Percentiles rank a stretch among this genome's conserved stretches.
Evolutionary conservation across 2,888 invertebrate genomes (phyloP).

Genomic region (Acleris laterana): DNA sequence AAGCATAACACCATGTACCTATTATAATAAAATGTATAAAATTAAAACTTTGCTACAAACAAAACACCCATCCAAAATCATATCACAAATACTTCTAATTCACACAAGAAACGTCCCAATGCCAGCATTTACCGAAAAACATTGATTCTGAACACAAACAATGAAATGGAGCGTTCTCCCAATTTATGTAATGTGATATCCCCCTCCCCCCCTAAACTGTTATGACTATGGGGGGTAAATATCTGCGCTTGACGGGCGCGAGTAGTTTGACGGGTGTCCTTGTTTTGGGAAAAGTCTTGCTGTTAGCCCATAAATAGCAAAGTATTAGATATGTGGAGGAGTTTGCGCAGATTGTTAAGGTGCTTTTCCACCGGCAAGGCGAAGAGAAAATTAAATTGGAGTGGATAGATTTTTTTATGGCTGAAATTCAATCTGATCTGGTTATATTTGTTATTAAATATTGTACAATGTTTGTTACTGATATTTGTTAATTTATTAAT

Average conservation of each 20-base stretch:
- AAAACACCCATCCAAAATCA: too few relatives aligned
- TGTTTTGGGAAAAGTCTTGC: constrained; percentile 13
- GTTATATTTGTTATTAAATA: too few relatives aligned
- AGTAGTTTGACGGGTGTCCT: constrained; percentile 31
- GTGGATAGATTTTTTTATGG: too few relatives aligned
- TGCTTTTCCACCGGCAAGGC: too few relatives aligned
- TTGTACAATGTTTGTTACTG: too few relatives aligned
- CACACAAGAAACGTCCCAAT: not conserved
- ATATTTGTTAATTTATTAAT: too few relatives aligned
- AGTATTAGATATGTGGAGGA: not conserved
- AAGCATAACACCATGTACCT: too few relatives aligned
- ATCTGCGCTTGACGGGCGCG: constrained; percentile 28
- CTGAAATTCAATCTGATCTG: too few relatives aligned
- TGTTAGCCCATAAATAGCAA: not conserved
- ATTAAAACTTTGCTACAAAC: too few relatives aligned
- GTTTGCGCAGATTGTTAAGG: too few relatives aligned
- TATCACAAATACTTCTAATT: not conserved
- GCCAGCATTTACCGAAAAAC: constrained; percentile 24
- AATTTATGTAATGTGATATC: constrained; percentile 37
- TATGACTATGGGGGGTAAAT: constrained; percentile 28
- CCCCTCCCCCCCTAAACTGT: constrained; percentile 11
- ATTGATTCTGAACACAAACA: constrained; percentile 30
- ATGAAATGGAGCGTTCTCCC: constrained; percentile 33
- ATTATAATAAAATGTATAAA: too few relatives aligned
- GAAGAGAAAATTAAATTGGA: too few relatives aligned